Conservation (phyloP, 2,113 vertebrate genomes). For the Pithys albifrons region DNA sequence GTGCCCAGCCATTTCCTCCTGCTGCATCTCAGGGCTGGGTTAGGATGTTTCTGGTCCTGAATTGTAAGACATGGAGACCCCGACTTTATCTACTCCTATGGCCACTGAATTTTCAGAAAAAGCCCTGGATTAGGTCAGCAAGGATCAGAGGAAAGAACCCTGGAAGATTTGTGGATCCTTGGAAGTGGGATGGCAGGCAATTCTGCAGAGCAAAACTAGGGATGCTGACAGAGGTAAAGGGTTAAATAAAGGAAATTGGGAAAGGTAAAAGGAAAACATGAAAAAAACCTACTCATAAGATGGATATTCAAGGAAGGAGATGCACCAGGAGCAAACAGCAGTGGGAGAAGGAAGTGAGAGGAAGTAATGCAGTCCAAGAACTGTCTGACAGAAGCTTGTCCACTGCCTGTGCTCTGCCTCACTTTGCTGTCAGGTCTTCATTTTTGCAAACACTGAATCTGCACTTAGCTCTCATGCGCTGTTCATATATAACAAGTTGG, state of each 20-base stretch:
- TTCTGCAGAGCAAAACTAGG: background rate
- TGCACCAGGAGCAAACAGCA: background rate
- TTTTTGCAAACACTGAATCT: conserved; percentile 21
- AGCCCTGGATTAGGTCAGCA: background rate
- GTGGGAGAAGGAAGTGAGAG: background rate
- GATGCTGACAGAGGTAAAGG: background rate
- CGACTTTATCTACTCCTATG: background rate
- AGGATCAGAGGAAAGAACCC: background rate
- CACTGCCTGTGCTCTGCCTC: background rate
- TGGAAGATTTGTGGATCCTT: background rate
- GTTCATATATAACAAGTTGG: conserved; percentile 46
- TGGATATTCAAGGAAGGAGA: background rate
- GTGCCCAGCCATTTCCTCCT: background rate
- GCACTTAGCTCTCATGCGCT: background rate
- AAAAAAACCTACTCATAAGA: background rate
- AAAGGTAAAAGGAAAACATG: background rate
- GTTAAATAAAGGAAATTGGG: background rate
- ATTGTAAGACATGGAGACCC: background rate
- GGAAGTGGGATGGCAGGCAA: background rate
- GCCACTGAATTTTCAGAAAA: background rate
- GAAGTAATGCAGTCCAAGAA: background rate
- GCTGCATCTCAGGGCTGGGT: background rate
- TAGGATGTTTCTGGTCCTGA: background rate
- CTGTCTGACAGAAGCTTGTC: background rate
- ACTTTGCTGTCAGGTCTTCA: conserved; percentile 18